Conservation (phyloP, 2,113 vertebrate species). For the Brachyistius frenatus region DNA sequence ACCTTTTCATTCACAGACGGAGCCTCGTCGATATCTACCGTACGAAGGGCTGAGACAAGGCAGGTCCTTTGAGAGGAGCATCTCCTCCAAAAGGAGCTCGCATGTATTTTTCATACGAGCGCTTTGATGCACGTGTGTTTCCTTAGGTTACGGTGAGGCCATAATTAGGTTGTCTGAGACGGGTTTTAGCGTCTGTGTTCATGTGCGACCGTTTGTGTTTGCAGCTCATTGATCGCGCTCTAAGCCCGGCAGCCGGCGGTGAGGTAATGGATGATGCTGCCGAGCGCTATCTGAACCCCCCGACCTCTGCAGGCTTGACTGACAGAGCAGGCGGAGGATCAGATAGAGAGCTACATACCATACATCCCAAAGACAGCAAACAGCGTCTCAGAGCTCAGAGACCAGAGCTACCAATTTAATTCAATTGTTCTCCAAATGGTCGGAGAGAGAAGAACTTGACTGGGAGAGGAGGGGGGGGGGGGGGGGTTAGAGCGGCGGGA, state of each 20-base stretch:
- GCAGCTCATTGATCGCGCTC: constrained; percentile 40
- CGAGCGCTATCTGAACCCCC: constrained; percentile 55
- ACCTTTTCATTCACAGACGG: constrained; percentile 33
- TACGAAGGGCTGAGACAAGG: constrained; percentile 3
- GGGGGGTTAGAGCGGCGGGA: constrained; percentile 15
- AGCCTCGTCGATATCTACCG: constrained; percentile 16
- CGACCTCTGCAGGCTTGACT: constrained; percentile 57
- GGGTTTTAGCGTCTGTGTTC: constrained; percentile 25
- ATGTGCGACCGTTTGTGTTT: constrained; percentile 8
- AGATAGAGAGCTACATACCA: constrained; percentile 38
- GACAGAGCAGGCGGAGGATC: constrained; percentile 57
- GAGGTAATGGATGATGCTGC: constrained; percentile 66
- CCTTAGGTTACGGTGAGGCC: constrained; percentile 13
- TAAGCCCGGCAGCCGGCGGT: constrained; percentile 33
- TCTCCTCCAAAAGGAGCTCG: constrained; percentile 22
- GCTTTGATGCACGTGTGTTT: constrained; percentile 27
- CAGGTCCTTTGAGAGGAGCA: neutral
- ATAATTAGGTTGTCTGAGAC: constrained; percentile 33
- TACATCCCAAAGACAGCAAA: constrained; percentile 44
- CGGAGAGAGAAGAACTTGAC: neutral
- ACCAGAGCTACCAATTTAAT: constrained; percentile 57
- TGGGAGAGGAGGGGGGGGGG: neutral
- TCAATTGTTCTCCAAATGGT: constrained; percentile 44
- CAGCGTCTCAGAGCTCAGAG: constrained; percentile 40
- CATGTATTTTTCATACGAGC: constrained; percentile 2